phyloP scores from a whole-genome alignment of 2,888 invertebrate species.

The Himalopsyche kuldschensis region DNA sequence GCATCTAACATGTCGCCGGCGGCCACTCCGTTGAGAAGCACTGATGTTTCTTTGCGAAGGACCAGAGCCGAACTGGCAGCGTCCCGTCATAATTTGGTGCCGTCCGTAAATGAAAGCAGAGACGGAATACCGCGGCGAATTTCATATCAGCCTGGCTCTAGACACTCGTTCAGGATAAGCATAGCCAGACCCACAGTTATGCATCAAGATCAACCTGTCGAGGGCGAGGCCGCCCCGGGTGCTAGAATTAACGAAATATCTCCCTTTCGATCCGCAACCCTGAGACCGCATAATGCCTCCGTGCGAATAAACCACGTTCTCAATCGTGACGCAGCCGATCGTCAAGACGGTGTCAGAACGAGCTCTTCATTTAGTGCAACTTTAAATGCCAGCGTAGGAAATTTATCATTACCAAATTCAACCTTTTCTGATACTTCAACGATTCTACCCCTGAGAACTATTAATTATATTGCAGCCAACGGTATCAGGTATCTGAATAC shows the following conservation, averaged over 20 bases:
- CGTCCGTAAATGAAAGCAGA: constrained; percentile 12
- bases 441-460: constrained; percentile 22
- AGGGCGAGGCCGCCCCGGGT: constrained; percentile 3
- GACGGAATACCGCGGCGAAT: constrained; percentile 6
- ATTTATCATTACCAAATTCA: constrained; percentile 8
- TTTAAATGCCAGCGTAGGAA: background rate
- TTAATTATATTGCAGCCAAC: constrained; percentile 26
- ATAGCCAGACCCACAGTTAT: constrained; percentile 2
- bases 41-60: constrained; percentile 12
- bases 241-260: constrained; percentile 4
- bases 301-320: background rate
- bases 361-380: background rate
- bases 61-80: background rate
- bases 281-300: background rate
- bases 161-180: constrained; percentile 16
- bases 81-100: constrained; percentile 25
- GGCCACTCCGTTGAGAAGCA: background rate
- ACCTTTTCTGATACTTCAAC: constrained; percentile 18
- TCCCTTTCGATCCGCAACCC: constrained; percentile 2
- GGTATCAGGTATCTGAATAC: constrained; percentile 21
- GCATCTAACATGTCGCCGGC: constrained; percentile 33
- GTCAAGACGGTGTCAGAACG: background rate
- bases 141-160: background rate
- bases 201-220: constrained; percentile 21
- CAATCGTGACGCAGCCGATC: background rate